phyloP scores from a whole-genome alignment of 2,888 invertebrate genomes.

The Oligia latruncula region DNA sequence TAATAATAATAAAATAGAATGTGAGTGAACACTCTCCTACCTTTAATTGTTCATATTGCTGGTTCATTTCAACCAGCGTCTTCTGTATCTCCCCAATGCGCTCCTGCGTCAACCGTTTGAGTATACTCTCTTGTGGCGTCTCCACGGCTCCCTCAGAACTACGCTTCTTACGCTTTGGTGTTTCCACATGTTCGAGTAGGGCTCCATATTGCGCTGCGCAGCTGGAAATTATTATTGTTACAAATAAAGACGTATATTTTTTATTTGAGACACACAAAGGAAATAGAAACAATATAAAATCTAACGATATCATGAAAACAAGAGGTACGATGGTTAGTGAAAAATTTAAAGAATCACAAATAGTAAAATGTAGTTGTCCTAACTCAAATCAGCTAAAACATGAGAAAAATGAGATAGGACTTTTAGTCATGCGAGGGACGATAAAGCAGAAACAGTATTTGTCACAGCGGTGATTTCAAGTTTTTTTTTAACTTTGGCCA shows the following conservation, averaged over 20 bases:
- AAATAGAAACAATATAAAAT: not conserved
- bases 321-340: too few relatives aligned
- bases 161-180: conserved; percentile 95
- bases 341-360: too few relatives aligned
- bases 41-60: conserved; percentile 93
- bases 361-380: too few relatives aligned
- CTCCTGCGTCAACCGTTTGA: conserved; percentile 94
- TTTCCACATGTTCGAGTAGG: conserved; percentile 94
- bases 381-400: too few relatives aligned
- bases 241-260: too few relatives aligned
- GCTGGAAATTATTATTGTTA: conserved; percentile 64
- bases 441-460: too few relatives aligned
- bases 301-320: not conserved
- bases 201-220: conserved; percentile 97
- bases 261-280: not conserved
- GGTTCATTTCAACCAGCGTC: conserved; percentile 92
- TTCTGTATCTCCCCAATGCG: conserved; percentile 94
- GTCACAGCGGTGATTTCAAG: too few relatives aligned
- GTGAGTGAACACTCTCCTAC: conserved; percentile 67
- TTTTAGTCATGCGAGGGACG: too few relatives aligned
- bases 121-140: conserved; percentile 94
- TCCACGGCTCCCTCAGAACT: conserved; percentile 90
- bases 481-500: not conserved
- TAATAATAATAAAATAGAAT: too few relatives aligned
- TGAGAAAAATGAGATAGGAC: too few relatives aligned